phyloP scores from a whole-genome alignment of 2,888 invertebrate species.

The Drosophila setosimentum region DNA sequence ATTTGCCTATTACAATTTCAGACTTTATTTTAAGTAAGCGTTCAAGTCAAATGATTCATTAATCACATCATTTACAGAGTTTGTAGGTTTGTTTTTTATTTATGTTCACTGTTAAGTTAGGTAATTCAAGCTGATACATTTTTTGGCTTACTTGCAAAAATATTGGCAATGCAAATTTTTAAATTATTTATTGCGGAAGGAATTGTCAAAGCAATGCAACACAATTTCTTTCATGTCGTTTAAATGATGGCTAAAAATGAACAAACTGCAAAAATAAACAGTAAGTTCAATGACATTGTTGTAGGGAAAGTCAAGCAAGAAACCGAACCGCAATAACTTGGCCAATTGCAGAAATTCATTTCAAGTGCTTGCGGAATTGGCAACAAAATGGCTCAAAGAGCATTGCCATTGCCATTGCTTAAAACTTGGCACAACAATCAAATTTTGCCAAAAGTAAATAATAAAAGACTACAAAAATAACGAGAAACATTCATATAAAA shows the following conservation, averaged over 20 bases:
- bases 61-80: neutral
- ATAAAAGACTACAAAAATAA: conserved; percentile 24
- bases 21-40: neutral
- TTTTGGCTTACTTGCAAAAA: neutral
- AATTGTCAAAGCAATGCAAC: conserved; percentile 33
- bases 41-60: neutral
- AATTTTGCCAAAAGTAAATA: conserved; percentile 30
- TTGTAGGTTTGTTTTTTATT: neutral
- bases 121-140: conserved; percentile 11
- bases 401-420: conserved; percentile 58
- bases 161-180: conserved; percentile 18
- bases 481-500: no score
- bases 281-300: conserved; percentile 58
- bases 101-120: neutral
- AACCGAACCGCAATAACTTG: conserved; percentile 60
- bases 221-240: conserved; percentile 27
- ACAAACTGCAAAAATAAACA: conserved; percentile 12
- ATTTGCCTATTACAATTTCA: neutral
- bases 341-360: conserved; percentile 55
- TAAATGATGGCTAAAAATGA: conserved; percentile 28
- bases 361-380: conserved; percentile 58
- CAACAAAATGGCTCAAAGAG: conserved; percentile 65
- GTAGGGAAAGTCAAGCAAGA: conserved; percentile 37
- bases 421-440: conserved; percentile 54
- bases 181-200: conserved; percentile 26